Evolutionary conservation across 2,888 invertebrate species (phyloP).

Genomic region (Cosmia pyralina): DNA sequence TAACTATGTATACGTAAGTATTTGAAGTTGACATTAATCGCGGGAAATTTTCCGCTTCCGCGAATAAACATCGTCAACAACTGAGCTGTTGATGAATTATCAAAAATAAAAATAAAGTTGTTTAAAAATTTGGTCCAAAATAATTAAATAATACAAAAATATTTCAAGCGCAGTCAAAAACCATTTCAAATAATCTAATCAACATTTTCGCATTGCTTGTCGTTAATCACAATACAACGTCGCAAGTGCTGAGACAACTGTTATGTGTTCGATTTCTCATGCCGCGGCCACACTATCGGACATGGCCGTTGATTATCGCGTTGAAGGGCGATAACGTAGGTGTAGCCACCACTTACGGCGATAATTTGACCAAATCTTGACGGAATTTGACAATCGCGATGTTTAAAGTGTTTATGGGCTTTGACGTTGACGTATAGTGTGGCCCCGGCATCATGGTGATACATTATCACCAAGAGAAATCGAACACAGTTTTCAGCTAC

Average conservation of each 20-base stretch:
- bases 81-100: neutral
- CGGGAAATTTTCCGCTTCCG: conserved; percentile 18
- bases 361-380: too few species aligned
- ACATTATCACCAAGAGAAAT: conserved; percentile 8
- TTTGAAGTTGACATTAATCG: conserved; percentile 10
- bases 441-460: too few species aligned
- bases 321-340: too few species aligned
- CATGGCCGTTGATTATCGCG: too few species aligned
- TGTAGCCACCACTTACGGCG: too few species aligned
- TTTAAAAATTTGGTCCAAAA: neutral
- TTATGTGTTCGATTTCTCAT: too few species aligned
- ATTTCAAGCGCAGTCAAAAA: neutral
- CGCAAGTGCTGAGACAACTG: neutral
- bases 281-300: too few species aligned
- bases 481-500: conserved; percentile 1
- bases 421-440: too few species aligned
- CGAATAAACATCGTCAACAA: conserved; percentile 23
- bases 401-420: too few species aligned
- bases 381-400: too few species aligned
- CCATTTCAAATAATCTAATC: conserved; percentile 2
- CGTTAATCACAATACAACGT: neutral
- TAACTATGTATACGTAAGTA: neutral
- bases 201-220: neutral
- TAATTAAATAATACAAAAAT: neutral
- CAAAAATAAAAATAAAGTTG: neutral